Conservation (phyloP, 2,797 vertebrate genomes). For the Ataeniobius toweri region DNA sequence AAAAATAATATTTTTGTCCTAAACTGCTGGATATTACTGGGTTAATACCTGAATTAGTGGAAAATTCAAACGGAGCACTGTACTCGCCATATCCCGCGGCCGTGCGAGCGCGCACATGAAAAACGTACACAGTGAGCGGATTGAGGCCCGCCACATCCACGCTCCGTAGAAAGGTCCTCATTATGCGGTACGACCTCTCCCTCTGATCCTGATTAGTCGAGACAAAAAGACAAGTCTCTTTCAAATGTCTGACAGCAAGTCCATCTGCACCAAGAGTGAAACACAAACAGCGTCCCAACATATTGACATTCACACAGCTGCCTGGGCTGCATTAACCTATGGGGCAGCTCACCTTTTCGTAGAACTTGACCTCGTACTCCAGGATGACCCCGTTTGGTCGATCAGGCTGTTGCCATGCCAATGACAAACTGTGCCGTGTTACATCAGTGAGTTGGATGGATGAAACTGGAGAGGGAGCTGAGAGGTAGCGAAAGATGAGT, state of each 20-base stretch:
- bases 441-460: constrained; percentile 94
- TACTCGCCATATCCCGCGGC: constrained; percentile 97
- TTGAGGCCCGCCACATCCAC: constrained; percentile 94
- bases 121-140: constrained; percentile 94
- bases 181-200: constrained; percentile 95
- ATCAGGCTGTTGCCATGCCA: constrained; percentile 96
- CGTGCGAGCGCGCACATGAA: constrained; percentile 95
- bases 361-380: constrained; percentile 99
- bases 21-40: neutral
- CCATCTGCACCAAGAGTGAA: constrained; percentile 32
- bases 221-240: constrained; percentile 46
- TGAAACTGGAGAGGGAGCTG: constrained; percentile 94
- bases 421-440: constrained; percentile 91
- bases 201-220: constrained; percentile 88
- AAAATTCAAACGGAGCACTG: constrained; percentile 93
- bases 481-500: constrained; percentile 15
- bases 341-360: constrained; percentile 90
- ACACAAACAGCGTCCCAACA: constrained; percentile 29
- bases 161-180: constrained; percentile 89
- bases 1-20: neutral
- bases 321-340: constrained; percentile 53
- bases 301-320: constrained; percentile 50
- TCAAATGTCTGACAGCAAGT: constrained; percentile 48
- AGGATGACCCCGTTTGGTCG: constrained; percentile 96
- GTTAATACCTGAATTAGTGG: constrained; percentile 92